These are phyloP conservation scores for Umimayanthus kanabou DNA, from an alignment of 92 coral and sea anemone species.

Conservation along the genomic window DNA sequence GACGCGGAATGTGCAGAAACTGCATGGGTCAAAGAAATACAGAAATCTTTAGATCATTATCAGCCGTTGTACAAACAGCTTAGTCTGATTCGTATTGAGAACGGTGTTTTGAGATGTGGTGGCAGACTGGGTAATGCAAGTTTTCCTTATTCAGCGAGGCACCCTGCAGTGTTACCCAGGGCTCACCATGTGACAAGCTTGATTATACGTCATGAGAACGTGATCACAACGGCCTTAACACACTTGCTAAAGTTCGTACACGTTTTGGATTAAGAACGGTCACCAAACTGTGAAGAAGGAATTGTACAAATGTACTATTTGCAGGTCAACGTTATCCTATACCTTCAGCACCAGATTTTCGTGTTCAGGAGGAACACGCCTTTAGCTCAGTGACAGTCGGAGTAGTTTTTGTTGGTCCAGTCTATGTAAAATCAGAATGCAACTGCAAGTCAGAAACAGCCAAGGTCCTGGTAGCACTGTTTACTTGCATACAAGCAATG, in stretches of 20 bases:
- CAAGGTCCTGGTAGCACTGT: conserved; percentile 11
- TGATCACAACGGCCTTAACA: conserved; percentile 14
- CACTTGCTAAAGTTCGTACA: conserved; percentile 18
- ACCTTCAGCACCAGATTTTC: conserved; percentile 18
- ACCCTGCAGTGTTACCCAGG: conserved; percentile 13
- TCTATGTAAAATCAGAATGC: background rate
- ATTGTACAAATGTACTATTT: background rate
- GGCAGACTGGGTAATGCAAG: background rate
- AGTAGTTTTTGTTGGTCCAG: conserved; percentile 29
- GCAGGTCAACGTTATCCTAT: conserved; percentile 19
- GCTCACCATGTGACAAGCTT: conserved; percentile 13
- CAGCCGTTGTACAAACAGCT: conserved; percentile 14
- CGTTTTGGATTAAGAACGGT: conserved; percentile 25
- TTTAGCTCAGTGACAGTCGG: conserved; percentile 5
- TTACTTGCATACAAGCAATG: conserved; percentile 23
- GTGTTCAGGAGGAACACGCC: conserved; percentile 43
- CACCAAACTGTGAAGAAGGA: conserved; percentile 19
- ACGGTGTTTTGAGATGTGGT: conserved; percentile 10
- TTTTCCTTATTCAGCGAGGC: background rate
- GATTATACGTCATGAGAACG: conserved; percentile 23
- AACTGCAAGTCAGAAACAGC: background rate
- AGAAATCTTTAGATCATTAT: background rate
- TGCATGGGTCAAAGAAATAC: conserved; percentile 11
- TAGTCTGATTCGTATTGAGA: background rate
- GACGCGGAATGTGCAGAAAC: conserved; percentile 17